Base-by-base conservation (phyloP, 2,888 invertebrate species). In the Eupithecia subfuscata region DNA sequence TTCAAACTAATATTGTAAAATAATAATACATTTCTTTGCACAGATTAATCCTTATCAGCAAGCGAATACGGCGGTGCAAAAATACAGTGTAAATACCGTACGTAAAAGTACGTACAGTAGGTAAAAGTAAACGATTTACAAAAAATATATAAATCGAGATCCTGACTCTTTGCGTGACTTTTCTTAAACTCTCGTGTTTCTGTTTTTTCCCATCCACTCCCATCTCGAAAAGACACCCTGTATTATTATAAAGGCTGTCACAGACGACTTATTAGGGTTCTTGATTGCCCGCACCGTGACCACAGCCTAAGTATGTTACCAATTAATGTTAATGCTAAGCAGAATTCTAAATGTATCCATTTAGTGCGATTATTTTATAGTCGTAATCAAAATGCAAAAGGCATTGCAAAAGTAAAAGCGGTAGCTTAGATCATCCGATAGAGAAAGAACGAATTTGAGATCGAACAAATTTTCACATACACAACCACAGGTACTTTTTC, bases 351-450 rank as follows among this genome's bases (percentile, higher is more conserved):
- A 76, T 69, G 64, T 65, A 74, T 75, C 56, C 48, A 69, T 78
- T 78, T 78, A 73, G 75, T 75, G 40, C 68, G 30, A 76, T 48
- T 71, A 76, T 79, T 79, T 80, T 75, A 78, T 76, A 43, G 63
- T 45, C 22, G 52, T 69, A 63, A 70, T 71, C 22, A 64, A 71
- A 71, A 34, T 74, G 65, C 40, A 67, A 78, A 14, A 74, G n/a
- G 65, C 73, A 60, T 56, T 70, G 68, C 34, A 63, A 73, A 75
- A 67, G 70, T 52, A 48, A 73, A 73, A 68, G 68, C 52, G 68
- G 73, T 69, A 63, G 67, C 68, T 37, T 70, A 76, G 71, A 76
- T 76, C 76, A 70, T 60, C 60, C 11, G 14, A 37, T 40, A 30
- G 71, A 68, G 65, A 70, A 68, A 73, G 25, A 68, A 68, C 43